Base-by-base conservation (phyloP, 2,888 invertebrate genomes). In the Xylota sylvarum region DNA sequence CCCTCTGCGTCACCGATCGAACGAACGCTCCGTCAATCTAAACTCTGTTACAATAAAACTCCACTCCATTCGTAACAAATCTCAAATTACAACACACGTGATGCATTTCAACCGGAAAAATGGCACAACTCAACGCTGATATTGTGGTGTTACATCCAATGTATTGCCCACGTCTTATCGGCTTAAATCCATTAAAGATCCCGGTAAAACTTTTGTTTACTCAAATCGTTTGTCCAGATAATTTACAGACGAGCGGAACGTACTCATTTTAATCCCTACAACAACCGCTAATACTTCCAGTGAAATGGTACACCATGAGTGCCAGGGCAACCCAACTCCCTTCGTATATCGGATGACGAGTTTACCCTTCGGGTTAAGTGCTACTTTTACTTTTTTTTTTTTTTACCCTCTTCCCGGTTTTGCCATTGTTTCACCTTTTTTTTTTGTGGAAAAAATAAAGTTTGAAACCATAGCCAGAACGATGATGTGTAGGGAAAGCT, bases 201-300 rank as follows among this genome's bases (percentile, higher is more conserved):
- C 19, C 19, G 17, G 56, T 17, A 27, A 14, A 27, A 52, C 67
- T 69, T 69, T 69, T 69, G 43, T 70, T 70, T 56, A 55, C 32
- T 37, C 56, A 70, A 70, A 70, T 70, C 70, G 43, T 56, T 70
- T 56, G 56, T 32, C 30, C 70, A 56, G 30, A 56, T 56, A 40
- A 70, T 70, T 52, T 40, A 52, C 52, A 52, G 52, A 40, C 6
- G 40, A 69, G 48, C 32, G 35, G 2, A 65, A 65, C 48, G 48
- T 12, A 46, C 48, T 55, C 55, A 14, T 9, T 30, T 30, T 30
- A 55, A 55, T 55, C 55, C 55, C 30, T 32, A 14, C 55, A 7
- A 12, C 55, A 55, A 55, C 55, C 55, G 55, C 55, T 55, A 55
- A 55, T 55, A 32, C 32, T 30, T 55, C 55, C 30, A 52, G 14